Evolutionary conservation across 2,797 vertebrate species (phyloP), one percentile per base, ranked within the genome.

Genomic region (Gouania willdenowi): DNA sequence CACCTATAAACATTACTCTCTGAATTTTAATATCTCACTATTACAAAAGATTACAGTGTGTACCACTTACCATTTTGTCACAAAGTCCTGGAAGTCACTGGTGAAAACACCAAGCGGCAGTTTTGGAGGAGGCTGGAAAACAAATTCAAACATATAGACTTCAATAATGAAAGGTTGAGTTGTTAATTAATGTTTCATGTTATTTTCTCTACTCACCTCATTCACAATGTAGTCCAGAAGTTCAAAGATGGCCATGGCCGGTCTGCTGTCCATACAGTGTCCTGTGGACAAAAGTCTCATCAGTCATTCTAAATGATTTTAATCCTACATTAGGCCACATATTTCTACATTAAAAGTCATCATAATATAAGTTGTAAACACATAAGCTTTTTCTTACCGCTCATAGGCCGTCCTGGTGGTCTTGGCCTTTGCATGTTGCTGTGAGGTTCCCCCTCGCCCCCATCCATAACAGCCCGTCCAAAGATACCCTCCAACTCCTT

Each of bases 171-270:
- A 25, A 28, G 10, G 6, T 25, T 28, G 20, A 20, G 19, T 5
- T 20, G 19, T 18, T 2, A 48, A 44, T 28, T n/a, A 45, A 41
- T 39, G 16, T 16, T n/a, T n/a, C 34, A 48, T 63, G 28, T 8
- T 4, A 29, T 1, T 20, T 2, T 20, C 6, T 1, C 11, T 34
- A 41, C 33, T 7, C 82, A 97, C 94, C 95, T 98, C 96, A 3
- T 98, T 98, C 41, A 98, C 96, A 41, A 98, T 98, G 66, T 98
- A 98, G 88, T 98, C 95, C 90, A 98, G 84, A 66, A 98, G 89
- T 40, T 98, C 96, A 33, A 98, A 98, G 84, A 98, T 98, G 53
- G 96, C 95, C 96, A 98, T 98, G 5, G 93, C 93, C 0, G 96
- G 94, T 67, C 94, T 85, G 56, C 89, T 91, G 81, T 98, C 96